Evolutionary conservation across 2,113 vertebrate genomes (phyloP).

Genomic region (Balaeniceps rex): DNA sequence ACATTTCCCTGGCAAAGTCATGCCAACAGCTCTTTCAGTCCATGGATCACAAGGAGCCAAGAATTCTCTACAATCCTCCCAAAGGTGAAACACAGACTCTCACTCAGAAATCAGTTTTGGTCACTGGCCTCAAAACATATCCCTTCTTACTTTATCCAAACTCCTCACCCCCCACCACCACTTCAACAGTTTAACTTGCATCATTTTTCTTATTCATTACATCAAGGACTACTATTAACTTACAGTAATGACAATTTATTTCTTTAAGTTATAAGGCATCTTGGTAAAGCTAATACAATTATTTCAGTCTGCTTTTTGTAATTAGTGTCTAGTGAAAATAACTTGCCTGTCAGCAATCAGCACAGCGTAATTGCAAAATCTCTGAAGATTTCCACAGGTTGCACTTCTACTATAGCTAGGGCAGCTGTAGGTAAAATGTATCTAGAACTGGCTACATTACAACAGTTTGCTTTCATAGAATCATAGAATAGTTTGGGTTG

Average conservation of each 20-base stretch:
- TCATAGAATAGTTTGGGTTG: not conserved
- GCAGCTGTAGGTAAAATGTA: slow-evolving; percentile 8
- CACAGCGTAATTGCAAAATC: not conserved
- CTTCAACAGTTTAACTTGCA: not conserved
- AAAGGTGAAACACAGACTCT: not conserved
- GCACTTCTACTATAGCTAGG: not conserved
- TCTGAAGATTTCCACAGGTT: not conserved
- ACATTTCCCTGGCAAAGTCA: not conserved
- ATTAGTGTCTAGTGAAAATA: not conserved
- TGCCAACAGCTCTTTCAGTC: not conserved
- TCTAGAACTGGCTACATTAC: not conserved
- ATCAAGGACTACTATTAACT: not conserved
- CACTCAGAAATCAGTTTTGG: not conserved
- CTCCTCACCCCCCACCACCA: not conserved
- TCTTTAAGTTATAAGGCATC: not conserved
- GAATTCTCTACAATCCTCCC: not conserved
- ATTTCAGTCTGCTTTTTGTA: not conserved
- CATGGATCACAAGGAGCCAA: not conserved
- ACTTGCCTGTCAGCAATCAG: slow-evolving; percentile 15
- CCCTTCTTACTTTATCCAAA: not conserved
- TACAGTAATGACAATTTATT: not conserved
- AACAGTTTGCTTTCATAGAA: not conserved
- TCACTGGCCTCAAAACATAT: not conserved
- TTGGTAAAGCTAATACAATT: not conserved
- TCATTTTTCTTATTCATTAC: not conserved